Conservation (phyloP, 2,113 vertebrate genomes). For the Centropus unirufus region DNA sequence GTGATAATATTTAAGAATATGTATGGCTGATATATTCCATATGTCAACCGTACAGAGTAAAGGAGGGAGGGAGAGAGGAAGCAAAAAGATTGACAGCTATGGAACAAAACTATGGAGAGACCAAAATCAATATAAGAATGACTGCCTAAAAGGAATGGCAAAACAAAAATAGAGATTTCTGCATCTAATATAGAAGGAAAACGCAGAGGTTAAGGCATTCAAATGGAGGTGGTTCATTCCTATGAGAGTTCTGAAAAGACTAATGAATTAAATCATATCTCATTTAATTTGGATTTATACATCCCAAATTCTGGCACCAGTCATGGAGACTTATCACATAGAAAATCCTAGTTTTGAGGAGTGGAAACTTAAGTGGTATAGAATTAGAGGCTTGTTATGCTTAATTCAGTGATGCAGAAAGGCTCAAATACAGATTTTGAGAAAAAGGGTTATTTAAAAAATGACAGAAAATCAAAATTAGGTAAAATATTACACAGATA, state of each 20-base stretch:
- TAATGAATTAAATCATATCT: not conserved
- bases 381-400: not conserved
- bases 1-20: too few relatives aligned
- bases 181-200: not conserved
- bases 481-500: not conserved
- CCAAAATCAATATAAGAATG: not conserved
- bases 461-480: not conserved
- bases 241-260: not conserved
- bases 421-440: not conserved
- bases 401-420: not conserved
- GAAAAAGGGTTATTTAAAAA: not conserved
- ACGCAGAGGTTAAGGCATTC: not conserved
- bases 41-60: not conserved
- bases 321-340: not conserved
- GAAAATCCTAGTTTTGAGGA: not conserved
- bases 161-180: not conserved
- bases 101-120: not conserved
- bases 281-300: not conserved
- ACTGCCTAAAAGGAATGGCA: not conserved
- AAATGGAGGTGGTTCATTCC: not conserved
- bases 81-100: not conserved
- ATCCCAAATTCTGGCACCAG: not conserved
- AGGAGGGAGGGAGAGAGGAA: not conserved
- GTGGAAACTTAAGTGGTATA: not conserved
- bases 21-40: too few relatives aligned